A percentile compares a stretch with the other conserved stretches of the same genome.
Conservation (phyloP, 2,113 vertebrate genomes). For the Pomatorhinus ruficollis region DNA sequence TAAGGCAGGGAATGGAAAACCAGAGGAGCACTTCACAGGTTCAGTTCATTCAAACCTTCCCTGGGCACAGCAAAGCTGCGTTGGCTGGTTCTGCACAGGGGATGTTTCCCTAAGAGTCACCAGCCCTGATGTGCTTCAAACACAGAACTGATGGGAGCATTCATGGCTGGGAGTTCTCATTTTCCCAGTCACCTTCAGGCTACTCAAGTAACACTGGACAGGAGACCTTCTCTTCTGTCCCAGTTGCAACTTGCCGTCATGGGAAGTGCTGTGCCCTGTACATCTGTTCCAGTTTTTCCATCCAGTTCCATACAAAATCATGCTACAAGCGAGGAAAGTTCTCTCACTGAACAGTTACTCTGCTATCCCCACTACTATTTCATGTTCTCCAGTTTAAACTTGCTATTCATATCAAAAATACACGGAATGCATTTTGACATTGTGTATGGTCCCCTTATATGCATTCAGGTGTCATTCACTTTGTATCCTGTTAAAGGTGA, state of each 20-base stretch:
- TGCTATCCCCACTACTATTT: neutral
- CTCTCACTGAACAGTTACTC: neutral
- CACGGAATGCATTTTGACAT: neutral
- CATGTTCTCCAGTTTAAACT: neutral
- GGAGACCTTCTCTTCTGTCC: neutral
- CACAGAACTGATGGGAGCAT: neutral
- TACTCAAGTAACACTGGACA: neutral
- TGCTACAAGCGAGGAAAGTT: neutral
- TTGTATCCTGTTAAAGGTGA: neutral
- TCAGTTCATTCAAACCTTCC: neutral
- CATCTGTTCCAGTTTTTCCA: neutral
- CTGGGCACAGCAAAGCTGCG: fast-evolving
- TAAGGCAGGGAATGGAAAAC: neutral
- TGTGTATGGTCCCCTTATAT: neutral
- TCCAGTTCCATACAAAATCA: neutral
- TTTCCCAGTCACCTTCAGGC: neutral
- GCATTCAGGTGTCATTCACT: neutral
- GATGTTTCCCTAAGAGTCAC: neutral
- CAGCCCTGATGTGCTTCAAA: neutral
- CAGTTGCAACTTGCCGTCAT: neutral
- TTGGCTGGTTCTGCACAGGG: neutral
- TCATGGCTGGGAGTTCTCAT: neutral
- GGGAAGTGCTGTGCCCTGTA: neutral
- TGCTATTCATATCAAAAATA: neutral
- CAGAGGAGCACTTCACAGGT: neutral